Evolutionary conservation across 2,797 vertebrate species (phyloP).

Genomic region (Pelochelys cantorii): DNA sequence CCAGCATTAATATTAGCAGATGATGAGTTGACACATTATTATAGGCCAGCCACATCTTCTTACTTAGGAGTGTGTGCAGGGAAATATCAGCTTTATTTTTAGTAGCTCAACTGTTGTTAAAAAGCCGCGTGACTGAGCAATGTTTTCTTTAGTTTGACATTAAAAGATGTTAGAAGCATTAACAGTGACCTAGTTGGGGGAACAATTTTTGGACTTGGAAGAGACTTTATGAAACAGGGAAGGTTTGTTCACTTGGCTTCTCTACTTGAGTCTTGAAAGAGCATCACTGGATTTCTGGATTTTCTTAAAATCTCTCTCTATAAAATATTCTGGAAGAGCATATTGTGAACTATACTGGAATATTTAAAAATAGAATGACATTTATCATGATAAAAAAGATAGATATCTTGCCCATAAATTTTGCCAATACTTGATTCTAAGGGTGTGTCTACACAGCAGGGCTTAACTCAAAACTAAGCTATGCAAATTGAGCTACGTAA

Average conservation of each 20-base stretch:
- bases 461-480: too few species aligned
- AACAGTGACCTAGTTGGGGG: background rate
- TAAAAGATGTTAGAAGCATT: background rate
- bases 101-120: background rate
- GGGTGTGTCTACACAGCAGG: background rate
- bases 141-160: background rate
- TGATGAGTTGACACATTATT: background rate
- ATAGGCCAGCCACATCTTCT: background rate
- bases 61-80: background rate
- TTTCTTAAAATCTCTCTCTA: background rate
- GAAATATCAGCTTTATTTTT: background rate
- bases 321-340: background rate
- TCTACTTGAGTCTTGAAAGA: background rate
- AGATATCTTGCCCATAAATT: background rate
- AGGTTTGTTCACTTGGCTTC: background rate
- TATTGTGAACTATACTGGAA: background rate
- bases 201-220: slow-evolving; percentile 8
- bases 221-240: background rate
- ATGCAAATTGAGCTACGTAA: too few species aligned
- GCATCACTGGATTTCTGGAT: background rate
- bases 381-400: slow-evolving; percentile 17
- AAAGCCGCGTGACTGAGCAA: background rate
- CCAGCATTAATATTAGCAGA: background rate
- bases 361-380: background rate
- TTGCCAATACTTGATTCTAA: background rate